A percentile compares a stretch with the other conserved stretches of the same genome.
phyloP scores from a whole-genome alignment of 1,140 invertebrate species.

The Sogatella furcifera region DNA sequence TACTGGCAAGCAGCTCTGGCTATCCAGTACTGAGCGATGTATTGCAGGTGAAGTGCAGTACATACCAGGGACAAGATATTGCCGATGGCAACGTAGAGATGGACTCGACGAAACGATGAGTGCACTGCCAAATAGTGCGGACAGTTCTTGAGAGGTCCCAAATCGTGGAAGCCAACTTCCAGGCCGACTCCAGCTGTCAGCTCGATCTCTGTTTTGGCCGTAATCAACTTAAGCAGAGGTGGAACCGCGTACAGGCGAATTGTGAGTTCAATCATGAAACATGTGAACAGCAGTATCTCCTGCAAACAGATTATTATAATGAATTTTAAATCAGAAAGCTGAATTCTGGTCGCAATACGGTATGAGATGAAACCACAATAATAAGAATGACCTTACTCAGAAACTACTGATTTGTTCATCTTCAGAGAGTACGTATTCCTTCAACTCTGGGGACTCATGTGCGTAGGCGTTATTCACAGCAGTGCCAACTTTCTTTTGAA shows the following conservation, averaged over 20 bases:
- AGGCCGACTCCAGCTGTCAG: slow-evolving; percentile 52
- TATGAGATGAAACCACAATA: too few species aligned
- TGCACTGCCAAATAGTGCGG: slow-evolving; percentile 58
- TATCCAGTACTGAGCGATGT: slow-evolving; percentile 43
- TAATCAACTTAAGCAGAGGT: slow-evolving; percentile 50
- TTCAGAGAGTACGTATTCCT: too few species aligned
- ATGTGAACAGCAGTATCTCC: slow-evolving; percentile 49
- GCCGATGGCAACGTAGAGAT: slow-evolving; percentile 56
- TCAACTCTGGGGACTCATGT: too few species aligned
- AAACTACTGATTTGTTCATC: too few species aligned
- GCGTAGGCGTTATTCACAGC: too few species aligned
- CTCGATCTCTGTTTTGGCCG: slow-evolving; percentile 55
- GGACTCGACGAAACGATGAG: slow-evolving; percentile 50
- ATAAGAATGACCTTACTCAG: too few species aligned
- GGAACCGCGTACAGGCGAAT: slow-evolving; percentile 56
- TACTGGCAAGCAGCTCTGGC: background rate
- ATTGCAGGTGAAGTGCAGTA: slow-evolving; percentile 55
- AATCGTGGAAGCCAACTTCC: slow-evolving; percentile 53
- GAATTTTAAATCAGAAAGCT: too few species aligned
- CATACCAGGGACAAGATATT: slow-evolving; percentile 61
- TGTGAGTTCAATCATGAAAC: slow-evolving; percentile 54
- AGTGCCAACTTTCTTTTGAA: too few species aligned
- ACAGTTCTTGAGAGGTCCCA: slow-evolving; percentile 52
- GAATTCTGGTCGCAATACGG: background rate
- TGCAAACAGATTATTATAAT: slow-evolving; percentile 31